Conservation (phyloP, 1,140 invertebrate genomes). For the Calephelis nemesis region DNA sequence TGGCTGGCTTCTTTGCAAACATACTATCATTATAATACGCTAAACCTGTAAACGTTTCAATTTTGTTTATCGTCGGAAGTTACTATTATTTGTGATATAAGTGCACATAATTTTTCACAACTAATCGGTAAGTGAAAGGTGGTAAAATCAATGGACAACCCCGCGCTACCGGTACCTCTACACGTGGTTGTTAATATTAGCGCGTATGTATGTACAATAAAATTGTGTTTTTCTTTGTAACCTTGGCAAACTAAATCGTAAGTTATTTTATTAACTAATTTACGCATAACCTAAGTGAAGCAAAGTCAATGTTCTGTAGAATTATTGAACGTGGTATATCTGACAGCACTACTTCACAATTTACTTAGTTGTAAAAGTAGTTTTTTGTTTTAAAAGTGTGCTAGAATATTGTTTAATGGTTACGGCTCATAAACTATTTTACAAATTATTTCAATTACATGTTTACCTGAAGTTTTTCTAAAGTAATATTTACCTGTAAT, state of each 20-base stretch:
- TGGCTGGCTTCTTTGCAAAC: constrained; percentile 79
- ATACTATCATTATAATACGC: constrained; percentile 72
- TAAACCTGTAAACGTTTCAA: constrained; percentile 58
- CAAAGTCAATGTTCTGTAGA: constrained; percentile 33
- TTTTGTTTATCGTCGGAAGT: constrained; percentile 58
- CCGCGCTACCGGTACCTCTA: constrained; percentile 71
- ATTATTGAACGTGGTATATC: constrained; percentile 70
- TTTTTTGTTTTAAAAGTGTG: constrained; percentile 1
- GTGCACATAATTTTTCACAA: constrained; percentile 70
- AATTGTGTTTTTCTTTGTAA: constrained; percentile 8
- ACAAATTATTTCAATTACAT: background rate
- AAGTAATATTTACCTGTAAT: background rate
- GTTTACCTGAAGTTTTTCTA: background rate
- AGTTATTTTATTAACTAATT: background rate
- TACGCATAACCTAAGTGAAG: constrained; percentile 8
- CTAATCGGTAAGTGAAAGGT: constrained; percentile 70
- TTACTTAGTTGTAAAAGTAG: constrained; percentile 2
- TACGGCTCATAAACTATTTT: background rate
- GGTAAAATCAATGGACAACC: constrained; percentile 50
- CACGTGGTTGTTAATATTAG: constrained; percentile 68
- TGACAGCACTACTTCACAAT: constrained; percentile 45
- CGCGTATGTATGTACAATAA: constrained; percentile 56
- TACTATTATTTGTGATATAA: constrained; percentile 68
- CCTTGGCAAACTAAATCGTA: background rate
- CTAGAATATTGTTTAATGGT: background rate